A percentile compares a stretch with the other conserved stretches of the same genome.
These are phyloP conservation scores for Tryphoninae sp. DNA, from an alignment of 2,888 invertebrate genomes.

Conservation along the genomic window DNA sequence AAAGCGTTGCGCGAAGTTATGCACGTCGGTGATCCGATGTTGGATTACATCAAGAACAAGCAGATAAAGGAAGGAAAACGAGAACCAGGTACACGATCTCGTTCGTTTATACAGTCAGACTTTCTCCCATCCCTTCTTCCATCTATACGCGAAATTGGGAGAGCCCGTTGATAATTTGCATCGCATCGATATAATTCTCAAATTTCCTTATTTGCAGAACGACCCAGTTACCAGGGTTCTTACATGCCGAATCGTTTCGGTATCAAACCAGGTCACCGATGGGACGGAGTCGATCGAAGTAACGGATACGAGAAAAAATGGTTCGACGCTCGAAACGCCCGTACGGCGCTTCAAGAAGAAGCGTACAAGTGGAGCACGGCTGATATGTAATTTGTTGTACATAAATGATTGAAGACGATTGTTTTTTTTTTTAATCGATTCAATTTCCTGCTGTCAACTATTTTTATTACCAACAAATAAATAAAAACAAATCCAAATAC, in stretches of 20 bases:
- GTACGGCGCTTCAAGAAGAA: slow-evolving; percentile 90
- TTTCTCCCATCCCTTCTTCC: background rate
- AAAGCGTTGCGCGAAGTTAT: slow-evolving; percentile 87
- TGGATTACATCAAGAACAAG: slow-evolving; percentile 90
- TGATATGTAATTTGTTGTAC: slow-evolving; percentile 88
- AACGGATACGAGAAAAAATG: slow-evolving; percentile 97
- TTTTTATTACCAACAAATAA: slow-evolving; percentile 26
- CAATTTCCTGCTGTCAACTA: background rate
- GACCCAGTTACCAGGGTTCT: slow-evolving; percentile 91
- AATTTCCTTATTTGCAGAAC: slow-evolving; percentile 80
- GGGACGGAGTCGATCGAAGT: slow-evolving; percentile 99
- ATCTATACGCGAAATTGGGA: background rate
- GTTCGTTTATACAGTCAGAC: background rate
- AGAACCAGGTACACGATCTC: slow-evolving; percentile 81
- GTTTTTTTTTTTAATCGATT: background rate
- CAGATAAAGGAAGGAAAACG: slow-evolving; percentile 84
- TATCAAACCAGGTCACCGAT: slow-evolving; percentile 96
- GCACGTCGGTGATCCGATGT: slow-evolving; percentile 96
- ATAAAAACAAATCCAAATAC: background rate
- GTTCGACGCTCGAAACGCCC: slow-evolving; percentile 90
- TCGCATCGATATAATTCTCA: slow-evolving; percentile 20
- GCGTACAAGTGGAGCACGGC: slow-evolving; percentile 97
- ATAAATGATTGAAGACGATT: slow-evolving; percentile 6
- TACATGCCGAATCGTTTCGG: slow-evolving; percentile 96
- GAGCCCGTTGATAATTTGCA: slow-evolving; percentile 13